Conservation (phyloP, 2,113 vertebrate genomes). For the Apeltes quadracus region DNA sequence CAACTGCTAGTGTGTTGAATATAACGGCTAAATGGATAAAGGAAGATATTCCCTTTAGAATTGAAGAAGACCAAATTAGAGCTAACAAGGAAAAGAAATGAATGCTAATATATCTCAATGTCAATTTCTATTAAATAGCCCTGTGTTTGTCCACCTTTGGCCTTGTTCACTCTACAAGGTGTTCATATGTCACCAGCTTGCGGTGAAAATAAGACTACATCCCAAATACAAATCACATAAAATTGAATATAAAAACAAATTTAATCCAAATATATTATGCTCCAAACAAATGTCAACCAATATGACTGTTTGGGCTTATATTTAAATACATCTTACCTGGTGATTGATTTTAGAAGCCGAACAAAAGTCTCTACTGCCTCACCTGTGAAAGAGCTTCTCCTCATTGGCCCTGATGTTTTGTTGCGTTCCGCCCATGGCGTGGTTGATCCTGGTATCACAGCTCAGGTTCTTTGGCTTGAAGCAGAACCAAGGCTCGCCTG, state of each 20-base stretch:
- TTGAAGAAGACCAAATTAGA: background rate
- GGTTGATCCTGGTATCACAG: conserved; percentile 86
- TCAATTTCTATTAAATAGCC: background rate
- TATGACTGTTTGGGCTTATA: background rate
- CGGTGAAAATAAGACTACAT: too few relatives aligned
- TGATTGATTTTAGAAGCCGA: background rate
- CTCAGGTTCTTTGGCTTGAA: conserved; percentile 87
- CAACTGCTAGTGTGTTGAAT: too few relatives aligned
- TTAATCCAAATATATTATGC: too few relatives aligned
- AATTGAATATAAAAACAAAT: too few relatives aligned
- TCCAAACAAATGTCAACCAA: background rate
- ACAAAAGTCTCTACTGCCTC: background rate
- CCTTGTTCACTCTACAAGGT: too few relatives aligned
- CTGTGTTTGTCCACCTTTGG: background rate
- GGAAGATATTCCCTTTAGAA: too few relatives aligned
- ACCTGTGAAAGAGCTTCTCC: conserved; percentile 86
- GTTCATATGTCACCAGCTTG: too few relatives aligned
- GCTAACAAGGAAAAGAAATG: background rate
- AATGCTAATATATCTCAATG: background rate
- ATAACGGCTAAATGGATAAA: too few relatives aligned
- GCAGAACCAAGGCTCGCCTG: conserved; percentile 93
- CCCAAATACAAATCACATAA: too few relatives aligned
- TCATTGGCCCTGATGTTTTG: conserved; percentile 79
- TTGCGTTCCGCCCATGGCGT: conserved; percentile 82
- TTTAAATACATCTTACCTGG: background rate